A percentile compares a stretch with the other conserved stretches of the same genome.
These are phyloP conservation scores for Electrona antarctica DNA, from an alignment of 2,113 vertebrate genomes.

Conservation along the genomic window DNA sequence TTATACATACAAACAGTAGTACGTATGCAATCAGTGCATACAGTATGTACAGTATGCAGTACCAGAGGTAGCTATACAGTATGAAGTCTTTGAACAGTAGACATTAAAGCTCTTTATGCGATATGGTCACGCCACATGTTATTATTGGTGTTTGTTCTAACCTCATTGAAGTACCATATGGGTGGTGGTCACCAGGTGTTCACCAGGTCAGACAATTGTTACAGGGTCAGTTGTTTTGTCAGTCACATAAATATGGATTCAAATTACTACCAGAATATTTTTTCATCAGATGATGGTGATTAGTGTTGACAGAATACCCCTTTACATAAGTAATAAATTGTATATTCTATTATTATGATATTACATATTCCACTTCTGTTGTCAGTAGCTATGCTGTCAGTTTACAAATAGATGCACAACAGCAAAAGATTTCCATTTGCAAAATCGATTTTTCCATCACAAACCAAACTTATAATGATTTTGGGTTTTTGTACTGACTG, in stretches of 20 bases:
- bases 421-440: conserved; percentile 27
- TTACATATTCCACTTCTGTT: too few species aligned
- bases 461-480: conserved; percentile 60
- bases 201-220: background rate
- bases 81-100: conserved; percentile 12
- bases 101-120: conserved; percentile 1
- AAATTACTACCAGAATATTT: background rate
- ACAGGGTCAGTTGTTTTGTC: background rate
- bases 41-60: conserved; percentile 29
- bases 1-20: conserved; percentile 26
- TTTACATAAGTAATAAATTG: too few species aligned
- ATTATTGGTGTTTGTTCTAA: background rate
- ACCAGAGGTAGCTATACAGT: conserved; percentile 24
- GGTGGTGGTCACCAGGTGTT: conserved; percentile 13
- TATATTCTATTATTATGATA: too few species aligned
- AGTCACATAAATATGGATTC: background rate
- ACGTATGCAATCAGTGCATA: conserved; percentile 26
- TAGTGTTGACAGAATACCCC: too few species aligned
- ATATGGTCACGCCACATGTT: background rate
- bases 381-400: background rate
- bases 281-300: too few species aligned
- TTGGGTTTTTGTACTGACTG: conserved; percentile 55
- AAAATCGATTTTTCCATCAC: conserved; percentile 40
- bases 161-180: background rate
- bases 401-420: conserved; percentile 20